A percentile compares a stretch with the other conserved stretches of the same genome.
These are phyloP conservation scores for Tauraco hartlaubi DNA, from an alignment of 2,797 vertebrate genomes.

Conservation along the genomic window DNA sequence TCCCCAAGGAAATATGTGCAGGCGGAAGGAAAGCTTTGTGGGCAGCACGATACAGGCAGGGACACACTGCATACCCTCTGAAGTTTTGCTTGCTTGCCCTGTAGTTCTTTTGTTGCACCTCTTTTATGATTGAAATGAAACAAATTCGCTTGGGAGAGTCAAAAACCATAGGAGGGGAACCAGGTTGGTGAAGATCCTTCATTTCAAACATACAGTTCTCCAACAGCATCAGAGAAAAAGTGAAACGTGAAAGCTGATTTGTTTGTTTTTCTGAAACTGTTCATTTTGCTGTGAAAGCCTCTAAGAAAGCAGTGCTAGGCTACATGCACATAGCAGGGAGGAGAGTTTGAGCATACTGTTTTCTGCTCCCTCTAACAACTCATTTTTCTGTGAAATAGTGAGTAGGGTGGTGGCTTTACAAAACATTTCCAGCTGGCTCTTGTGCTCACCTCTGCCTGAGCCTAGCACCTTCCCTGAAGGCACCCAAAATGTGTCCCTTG, in stretches of 20 bases:
- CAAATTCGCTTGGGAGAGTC: not conserved
- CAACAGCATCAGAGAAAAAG: not conserved
- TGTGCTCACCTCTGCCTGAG: not conserved
- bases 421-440: not conserved
- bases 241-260: not conserved
- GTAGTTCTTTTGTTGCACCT: not conserved
- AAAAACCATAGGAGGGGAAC: not conserved
- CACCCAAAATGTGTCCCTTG: rapidly evolving
- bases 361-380: not conserved
- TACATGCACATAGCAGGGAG: not conserved
- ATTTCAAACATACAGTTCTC: not conserved
- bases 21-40: not conserved
- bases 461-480: not conserved
- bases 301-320: not conserved
- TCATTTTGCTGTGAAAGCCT: not conserved
- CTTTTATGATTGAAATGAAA: not conserved
- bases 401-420: not conserved
- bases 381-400: not conserved
- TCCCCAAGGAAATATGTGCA: rapidly evolving
- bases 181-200: not conserved
- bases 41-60: not conserved
- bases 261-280: not conserved
- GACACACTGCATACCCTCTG: rapidly evolving
- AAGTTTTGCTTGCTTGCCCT: not conserved
- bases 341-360: not conserved